phyloP scores from a whole-genome alignment of 2,113 vertebrate genomes.

The Dryoscopus gambensis region DNA sequence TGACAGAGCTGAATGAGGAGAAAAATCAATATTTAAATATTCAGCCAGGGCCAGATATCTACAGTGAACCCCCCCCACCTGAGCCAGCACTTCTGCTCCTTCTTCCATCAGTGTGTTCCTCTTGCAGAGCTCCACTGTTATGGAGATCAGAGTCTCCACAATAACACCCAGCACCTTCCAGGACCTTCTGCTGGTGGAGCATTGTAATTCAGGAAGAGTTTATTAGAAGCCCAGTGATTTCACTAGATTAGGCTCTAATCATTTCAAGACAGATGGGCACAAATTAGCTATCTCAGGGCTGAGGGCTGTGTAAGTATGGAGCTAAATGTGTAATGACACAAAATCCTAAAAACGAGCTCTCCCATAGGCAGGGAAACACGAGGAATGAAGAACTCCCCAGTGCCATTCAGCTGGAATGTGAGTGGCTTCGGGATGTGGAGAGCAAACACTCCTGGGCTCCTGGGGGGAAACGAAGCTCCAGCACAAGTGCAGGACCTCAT shows the following conservation, averaged over 20 bases:
- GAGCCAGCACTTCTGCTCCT: not conserved
- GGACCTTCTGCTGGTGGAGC: not conserved
- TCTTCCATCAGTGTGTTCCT: not conserved
- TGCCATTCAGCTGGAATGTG: not conserved
- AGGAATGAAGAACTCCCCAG: not conserved
- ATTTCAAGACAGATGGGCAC: constrained; percentile 2
- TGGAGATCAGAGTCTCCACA: not conserved
- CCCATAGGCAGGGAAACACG: not conserved
- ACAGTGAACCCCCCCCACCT: not conserved
- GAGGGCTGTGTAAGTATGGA: not conserved
- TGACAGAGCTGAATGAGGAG: not conserved
- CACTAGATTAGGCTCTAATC: not conserved
- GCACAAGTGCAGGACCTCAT: not conserved
- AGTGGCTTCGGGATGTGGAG: not conserved
- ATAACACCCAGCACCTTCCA: not conserved
- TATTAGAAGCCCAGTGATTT: not conserved
- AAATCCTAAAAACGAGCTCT: not conserved
- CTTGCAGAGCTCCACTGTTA: not conserved
- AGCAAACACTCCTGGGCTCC: not conserved
- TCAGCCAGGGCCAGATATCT: not conserved
- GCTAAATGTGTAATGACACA: not conserved
- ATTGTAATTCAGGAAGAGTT: not conserved
- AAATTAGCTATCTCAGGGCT: not conserved
- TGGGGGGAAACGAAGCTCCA: not conserved
- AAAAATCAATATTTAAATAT: not conserved